These are phyloP conservation scores for Caradrina kadenii DNA, from an alignment of 2,888 invertebrate species.

Conservation along the genomic window DNA sequence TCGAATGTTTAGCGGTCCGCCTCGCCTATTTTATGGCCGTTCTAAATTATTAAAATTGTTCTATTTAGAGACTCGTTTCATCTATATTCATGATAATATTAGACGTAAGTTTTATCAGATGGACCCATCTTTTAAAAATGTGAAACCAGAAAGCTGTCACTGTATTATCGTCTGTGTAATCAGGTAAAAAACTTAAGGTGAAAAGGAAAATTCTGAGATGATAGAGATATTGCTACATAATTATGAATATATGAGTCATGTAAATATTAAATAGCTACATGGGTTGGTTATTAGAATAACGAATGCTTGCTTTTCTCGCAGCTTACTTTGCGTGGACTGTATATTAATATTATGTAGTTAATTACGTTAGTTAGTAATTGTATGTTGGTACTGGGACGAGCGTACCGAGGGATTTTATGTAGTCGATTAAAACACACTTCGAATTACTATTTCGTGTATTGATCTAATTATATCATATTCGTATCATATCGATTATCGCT, in stretches of 20 bases:
- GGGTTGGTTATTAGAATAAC: background rate
- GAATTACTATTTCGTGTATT: no score
- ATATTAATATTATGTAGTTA: background rate
- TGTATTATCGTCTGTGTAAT: slow-evolving; percentile 34
- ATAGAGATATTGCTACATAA: slow-evolving; percentile 8
- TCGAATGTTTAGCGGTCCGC: slow-evolving; percentile 60
- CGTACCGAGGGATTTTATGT: no score
- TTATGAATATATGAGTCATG: slow-evolving; percentile 26
- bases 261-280: slow-evolving; percentile 39
- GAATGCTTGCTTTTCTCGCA: background rate
- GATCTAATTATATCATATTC: no score
- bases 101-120: slow-evolving; percentile 41
- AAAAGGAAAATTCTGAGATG: slow-evolving; percentile 40
- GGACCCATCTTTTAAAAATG: slow-evolving; percentile 27
- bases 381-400: no score
- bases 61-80: slow-evolving; percentile 63
- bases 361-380: background rate
- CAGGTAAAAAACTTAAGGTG: slow-evolving; percentile 46
- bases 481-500: no score
- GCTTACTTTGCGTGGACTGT: slow-evolving; percentile 15
- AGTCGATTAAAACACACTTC: no score
- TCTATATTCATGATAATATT: slow-evolving; percentile 39
- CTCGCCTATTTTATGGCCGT: slow-evolving; percentile 65
- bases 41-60: slow-evolving; percentile 67
- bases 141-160: slow-evolving; percentile 34